phyloP scores from a whole-genome alignment of 2,113 vertebrate genomes.

The Lagopus muta region DNA sequence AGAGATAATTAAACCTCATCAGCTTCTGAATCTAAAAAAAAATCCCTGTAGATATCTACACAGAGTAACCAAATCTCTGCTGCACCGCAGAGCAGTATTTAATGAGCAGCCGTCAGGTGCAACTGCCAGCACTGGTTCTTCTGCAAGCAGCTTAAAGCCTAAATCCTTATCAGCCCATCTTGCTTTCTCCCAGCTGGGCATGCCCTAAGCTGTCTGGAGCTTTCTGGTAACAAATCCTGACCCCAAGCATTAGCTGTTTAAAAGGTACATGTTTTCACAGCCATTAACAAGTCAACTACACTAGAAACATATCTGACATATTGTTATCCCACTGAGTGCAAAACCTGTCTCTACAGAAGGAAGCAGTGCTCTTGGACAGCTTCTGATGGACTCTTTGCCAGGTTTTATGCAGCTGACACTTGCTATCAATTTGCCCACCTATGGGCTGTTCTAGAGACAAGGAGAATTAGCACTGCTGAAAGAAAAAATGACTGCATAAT shows the following conservation, averaged over 20 bases:
- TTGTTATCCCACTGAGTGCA: not conserved
- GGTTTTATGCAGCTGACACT: not conserved
- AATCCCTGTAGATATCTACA: not conserved
- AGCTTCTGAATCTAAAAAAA: not conserved
- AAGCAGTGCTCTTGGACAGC: not conserved
- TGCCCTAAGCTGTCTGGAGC: not conserved
- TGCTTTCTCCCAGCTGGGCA: not conserved
- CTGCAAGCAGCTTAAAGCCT: not conserved
- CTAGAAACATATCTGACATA: not conserved
- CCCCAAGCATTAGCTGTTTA: not conserved
- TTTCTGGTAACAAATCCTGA: not conserved
- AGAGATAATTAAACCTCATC: slow-evolving; percentile 54
- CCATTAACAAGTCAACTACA: not conserved
- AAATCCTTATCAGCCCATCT: not conserved
- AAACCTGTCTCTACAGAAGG: not conserved
- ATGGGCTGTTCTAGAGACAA: not conserved
- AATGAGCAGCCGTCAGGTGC: not conserved
- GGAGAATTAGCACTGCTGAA: not conserved
- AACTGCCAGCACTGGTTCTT: rapidly evolving
- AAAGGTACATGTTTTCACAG: not conserved
- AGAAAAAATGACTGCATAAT: not conserved
- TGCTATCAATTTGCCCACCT: not conserved
- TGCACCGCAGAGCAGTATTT: not conserved
- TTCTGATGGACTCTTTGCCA: not conserved
- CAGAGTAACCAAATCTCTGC: not conserved